Percentiles rank a stretch among this genome's conserved stretches.
Conservation (phyloP, 2,113 vertebrate genomes). For the Mesocricetus auratus region DNA sequence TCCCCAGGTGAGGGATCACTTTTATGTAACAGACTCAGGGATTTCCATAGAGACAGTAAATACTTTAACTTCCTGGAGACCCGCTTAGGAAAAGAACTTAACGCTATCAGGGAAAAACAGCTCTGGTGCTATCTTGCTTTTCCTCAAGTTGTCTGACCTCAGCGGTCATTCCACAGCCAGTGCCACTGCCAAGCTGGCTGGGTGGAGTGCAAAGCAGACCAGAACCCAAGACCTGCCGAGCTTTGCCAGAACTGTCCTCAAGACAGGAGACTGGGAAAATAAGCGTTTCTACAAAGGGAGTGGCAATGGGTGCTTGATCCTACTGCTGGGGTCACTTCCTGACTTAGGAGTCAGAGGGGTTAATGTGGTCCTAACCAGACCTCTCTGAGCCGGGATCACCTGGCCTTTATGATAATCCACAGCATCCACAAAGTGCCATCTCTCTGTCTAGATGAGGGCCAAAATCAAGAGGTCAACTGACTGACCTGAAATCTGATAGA, state of each 20-base stretch:
- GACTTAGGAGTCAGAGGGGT: background rate
- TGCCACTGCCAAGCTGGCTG: background rate
- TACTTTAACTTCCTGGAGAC: constrained; percentile 85
- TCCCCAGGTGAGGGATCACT: constrained; percentile 85
- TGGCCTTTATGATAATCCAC: background rate
- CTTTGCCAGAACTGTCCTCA: background rate
- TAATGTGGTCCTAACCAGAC: background rate
- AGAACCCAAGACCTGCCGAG: background rate
- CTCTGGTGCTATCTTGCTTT: constrained; percentile 60
- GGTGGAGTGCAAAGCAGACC: background rate
- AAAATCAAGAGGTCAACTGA: background rate
- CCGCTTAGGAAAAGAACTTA: constrained; percentile 79
- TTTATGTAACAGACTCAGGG: background rate
- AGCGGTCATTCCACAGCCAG: constrained; percentile 30
- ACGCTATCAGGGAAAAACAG: constrained; percentile 77
- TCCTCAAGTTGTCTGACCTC: constrained; percentile 66
- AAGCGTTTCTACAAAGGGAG: background rate
- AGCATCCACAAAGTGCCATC: background rate
- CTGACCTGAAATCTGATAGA: background rate
- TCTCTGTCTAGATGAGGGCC: background rate
- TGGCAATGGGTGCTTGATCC: background rate
- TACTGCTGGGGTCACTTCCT: background rate
- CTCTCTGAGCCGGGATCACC: background rate
- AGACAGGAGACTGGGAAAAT: background rate
- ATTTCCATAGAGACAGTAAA: constrained; percentile 83